Evolutionary conservation across 1,140 invertebrate species (phyloP).

Genomic region (roundworm (Caenorhabditis elegans)): DNA sequence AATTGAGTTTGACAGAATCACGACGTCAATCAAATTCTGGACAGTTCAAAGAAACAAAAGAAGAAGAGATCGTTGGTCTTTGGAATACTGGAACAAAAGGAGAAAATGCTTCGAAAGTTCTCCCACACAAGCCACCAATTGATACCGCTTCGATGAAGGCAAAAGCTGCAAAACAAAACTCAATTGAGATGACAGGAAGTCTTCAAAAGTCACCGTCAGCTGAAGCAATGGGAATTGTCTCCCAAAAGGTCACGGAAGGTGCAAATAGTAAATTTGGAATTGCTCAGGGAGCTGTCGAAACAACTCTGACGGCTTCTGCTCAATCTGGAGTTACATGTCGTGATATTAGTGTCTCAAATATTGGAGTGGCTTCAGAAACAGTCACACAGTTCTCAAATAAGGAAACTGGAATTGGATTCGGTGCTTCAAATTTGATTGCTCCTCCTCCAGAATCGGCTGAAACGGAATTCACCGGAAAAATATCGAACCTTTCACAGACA

Average conservation of each 20-base stretch:
- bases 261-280: not conserved
- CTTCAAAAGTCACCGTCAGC: constrained; percentile 19
- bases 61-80: constrained; percentile 6
- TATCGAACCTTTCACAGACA: not conserved
- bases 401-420: not conserved
- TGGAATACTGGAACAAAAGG: not conserved
- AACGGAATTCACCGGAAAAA: not conserved
- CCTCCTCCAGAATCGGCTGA: not conserved
- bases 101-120: not conserved
- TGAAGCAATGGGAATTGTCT: not conserved
- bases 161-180: not conserved
- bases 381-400: not conserved
- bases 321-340: not conserved
- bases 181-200: constrained; percentile 8
- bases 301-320: not conserved
- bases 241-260: not conserved
- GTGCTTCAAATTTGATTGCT: not conserved
- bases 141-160: constrained; percentile 4
- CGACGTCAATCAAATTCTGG: not conserved
- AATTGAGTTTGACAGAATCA: constrained; percentile 1
- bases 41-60: constrained; percentile 7
- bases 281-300: not conserved
- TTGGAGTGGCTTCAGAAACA: not conserved
- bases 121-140: constrained; percentile 22
- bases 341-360: not conserved